Percentiles rank a stretch among this genome's conserved stretches.
Evolutionary conservation across 2,888 invertebrate species (phyloP).

Genomic region (Mechanitis mazaeus): DNA sequence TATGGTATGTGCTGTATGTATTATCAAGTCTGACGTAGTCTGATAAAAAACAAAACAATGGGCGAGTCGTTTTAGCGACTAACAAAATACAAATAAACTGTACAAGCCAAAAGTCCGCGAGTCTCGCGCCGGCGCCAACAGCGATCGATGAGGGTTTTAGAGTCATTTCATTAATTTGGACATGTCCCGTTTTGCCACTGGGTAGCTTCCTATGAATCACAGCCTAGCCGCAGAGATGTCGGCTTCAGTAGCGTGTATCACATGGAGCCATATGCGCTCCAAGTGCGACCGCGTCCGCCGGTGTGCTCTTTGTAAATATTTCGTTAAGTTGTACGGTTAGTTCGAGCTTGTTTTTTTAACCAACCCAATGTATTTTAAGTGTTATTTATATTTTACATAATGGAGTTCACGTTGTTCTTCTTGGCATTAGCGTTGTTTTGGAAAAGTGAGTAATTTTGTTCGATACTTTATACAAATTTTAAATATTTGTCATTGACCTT

Average conservation of each 20-base stretch:
- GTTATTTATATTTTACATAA: slow-evolving; percentile 44
- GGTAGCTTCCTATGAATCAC: slow-evolving; percentile 70
- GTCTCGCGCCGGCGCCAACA: slow-evolving; percentile 62
- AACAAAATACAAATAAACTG: slow-evolving; percentile 34
- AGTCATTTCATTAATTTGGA: slow-evolving; percentile 51
- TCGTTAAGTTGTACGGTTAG: slow-evolving; percentile 14
- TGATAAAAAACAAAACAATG: slow-evolving; percentile 29
- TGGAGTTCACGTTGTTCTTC: slow-evolving; percentile 52
- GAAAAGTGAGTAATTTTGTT: slow-evolving; percentile 53
- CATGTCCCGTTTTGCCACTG: slow-evolving; percentile 64
- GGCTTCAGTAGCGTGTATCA: slow-evolving; percentile 53
- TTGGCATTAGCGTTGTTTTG: slow-evolving; percentile 54
- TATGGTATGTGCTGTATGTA: not conserved
- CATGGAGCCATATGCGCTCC: slow-evolving; percentile 41
- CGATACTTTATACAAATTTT: slow-evolving; percentile 9
- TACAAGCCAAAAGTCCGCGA: slow-evolving; percentile 50
- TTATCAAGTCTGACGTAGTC: slow-evolving; percentile 19
- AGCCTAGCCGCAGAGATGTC: slow-evolving; percentile 45
- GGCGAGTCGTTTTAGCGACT: slow-evolving; percentile 20
- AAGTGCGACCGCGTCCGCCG: slow-evolving; percentile 39
- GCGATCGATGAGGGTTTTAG: slow-evolving; percentile 47
- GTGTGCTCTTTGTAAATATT: slow-evolving; percentile 21
- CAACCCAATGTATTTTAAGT: slow-evolving; percentile 35
- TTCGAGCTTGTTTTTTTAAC: slow-evolving; percentile 12
- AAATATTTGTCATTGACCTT: not conserved